phyloP scores from a whole-genome alignment of 92 coral and sea anemone species.

The Meandrina meandrites region DNA sequence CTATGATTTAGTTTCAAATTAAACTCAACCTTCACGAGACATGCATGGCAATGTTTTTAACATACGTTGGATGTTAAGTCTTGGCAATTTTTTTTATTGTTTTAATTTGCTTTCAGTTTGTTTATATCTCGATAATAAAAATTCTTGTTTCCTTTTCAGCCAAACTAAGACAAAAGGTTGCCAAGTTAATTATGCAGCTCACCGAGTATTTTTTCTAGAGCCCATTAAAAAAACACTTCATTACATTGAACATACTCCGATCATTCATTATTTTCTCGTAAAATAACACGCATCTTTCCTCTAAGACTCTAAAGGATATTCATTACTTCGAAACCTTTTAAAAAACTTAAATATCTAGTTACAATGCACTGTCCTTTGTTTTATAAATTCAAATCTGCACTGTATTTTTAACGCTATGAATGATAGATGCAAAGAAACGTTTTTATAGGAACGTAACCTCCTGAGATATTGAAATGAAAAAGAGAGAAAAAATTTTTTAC shows the following conservation, averaged over 20 bases:
- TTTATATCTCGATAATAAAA: background rate
- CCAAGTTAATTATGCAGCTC: background rate
- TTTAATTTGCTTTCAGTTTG: background rate
- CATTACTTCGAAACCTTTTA: background rate
- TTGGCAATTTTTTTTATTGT: background rate
- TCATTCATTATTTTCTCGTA: background rate
- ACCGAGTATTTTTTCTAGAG: background rate
- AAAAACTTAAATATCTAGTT: background rate
- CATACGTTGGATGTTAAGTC: background rate
- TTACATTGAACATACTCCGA: background rate
- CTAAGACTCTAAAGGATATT: background rate
- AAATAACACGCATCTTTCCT: background rate
- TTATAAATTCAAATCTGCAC: background rate
- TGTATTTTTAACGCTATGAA: background rate
- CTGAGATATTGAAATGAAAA: background rate
- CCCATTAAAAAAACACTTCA: background rate
- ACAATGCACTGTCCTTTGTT: background rate
- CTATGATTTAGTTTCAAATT: background rate
- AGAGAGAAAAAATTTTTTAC: background rate
- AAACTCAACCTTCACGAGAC: background rate
- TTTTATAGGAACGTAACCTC: background rate
- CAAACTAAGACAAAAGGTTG: background rate
- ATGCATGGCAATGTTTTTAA: background rate
- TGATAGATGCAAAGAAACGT: background rate
- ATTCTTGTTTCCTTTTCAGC: background rate